A percentile compares a stretch with the other conserved stretches of the same genome.
Evolutionary conservation across 2,888 invertebrate genomes (phyloP).

Genomic region (Euproctis similis): DNA sequence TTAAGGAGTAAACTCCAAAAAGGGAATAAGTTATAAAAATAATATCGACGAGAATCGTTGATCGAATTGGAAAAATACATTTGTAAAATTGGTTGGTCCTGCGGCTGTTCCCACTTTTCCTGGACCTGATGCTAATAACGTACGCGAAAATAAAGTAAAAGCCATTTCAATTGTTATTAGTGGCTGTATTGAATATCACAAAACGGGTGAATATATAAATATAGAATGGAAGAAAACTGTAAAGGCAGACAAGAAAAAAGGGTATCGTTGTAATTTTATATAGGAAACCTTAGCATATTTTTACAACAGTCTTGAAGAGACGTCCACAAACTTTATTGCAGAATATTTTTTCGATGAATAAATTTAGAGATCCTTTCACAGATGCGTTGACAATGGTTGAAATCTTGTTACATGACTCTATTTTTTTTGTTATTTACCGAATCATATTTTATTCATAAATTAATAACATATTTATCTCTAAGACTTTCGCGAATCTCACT

Average conservation of each 20-base stretch:
- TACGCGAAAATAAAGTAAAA: conserved; percentile 39
- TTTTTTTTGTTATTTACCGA: too few species aligned
- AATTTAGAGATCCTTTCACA: too few species aligned
- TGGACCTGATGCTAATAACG: conserved; percentile 30
- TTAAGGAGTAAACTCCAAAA: too few species aligned
- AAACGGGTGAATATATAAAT: conserved; percentile 32
- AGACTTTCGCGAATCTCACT: too few species aligned
- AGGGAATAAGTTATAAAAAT: too few species aligned
- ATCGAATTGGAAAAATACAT: conserved; percentile 11
- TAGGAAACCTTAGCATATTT: conserved; percentile 41
- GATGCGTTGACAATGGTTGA: too few species aligned
- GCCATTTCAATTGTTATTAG: conserved; percentile 38
- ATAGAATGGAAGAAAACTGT: conserved; percentile 35
- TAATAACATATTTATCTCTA: too few species aligned
- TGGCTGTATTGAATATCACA: conserved; percentile 44
- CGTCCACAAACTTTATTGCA: conserved; percentile 17
- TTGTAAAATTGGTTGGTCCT: conserved; percentile 10
- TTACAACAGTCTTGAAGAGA: conserved; percentile 26
- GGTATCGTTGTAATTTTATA: conserved; percentile 39
- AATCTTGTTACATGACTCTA: too few species aligned
- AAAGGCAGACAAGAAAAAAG: conserved; percentile 25
- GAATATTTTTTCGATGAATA: too few species aligned
- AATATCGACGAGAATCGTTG: too few species aligned
- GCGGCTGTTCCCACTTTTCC: conserved; percentile 23
- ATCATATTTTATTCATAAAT: too few species aligned